Conservation (phyloP, 2,888 invertebrate species). For the Trichopoda pennipes region DNA sequence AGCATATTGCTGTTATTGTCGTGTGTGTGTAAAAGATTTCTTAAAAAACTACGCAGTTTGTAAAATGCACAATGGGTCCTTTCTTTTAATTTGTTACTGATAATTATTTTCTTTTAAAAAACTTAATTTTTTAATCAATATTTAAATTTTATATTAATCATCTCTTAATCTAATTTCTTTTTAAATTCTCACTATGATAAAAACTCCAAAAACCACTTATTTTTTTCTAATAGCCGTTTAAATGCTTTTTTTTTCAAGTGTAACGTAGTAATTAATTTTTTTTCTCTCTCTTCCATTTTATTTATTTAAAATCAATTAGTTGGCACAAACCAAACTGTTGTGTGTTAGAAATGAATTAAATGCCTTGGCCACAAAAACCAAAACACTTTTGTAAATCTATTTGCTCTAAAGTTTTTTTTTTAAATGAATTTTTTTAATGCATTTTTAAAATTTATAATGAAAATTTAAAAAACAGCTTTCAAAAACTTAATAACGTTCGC, state of each 20-base stretch:
- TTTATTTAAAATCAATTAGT: conserved; percentile 32
- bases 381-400: conserved; percentile 28
- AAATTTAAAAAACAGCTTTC: neutral
- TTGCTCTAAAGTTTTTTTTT: conserved; percentile 11
- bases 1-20: no score
- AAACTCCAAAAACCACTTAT: no score
- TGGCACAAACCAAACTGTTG: conserved; percentile 1
- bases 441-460: neutral
- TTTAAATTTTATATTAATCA: no score
- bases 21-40: no score
- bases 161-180: no score
- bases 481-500: neutral
- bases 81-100: no score
- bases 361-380: conserved; percentile 18
- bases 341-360: conserved; percentile 58
- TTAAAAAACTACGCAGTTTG: no score
- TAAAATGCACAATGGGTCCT: no score
- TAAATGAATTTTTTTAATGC: neutral
- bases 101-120: no score
- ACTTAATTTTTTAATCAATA: neutral
- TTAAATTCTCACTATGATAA: no score
- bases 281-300: neutral
- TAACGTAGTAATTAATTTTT: neutral
- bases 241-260: neutral
- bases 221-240: no score